Base-by-base conservation (phyloP, 2,113 vertebrate species). In the Progne subis region DNA sequence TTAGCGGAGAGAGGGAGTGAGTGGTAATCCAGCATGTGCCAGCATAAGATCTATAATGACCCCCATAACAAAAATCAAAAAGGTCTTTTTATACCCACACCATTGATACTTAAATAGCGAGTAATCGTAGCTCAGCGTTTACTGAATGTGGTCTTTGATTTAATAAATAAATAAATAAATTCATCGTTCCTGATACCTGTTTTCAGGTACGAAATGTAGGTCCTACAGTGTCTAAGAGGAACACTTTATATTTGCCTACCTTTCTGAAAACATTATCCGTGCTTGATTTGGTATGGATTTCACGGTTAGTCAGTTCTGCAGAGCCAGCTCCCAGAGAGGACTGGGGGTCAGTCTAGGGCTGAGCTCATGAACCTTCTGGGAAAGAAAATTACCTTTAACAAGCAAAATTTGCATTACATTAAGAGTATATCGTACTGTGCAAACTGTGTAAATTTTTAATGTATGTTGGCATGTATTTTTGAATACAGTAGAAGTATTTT, bases 361-460 rank as follows among this genome's bases (percentile, higher is more conserved):
- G 89, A 86, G 74, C 70, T 86, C 53, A 46, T 75, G 53, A 31
- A 61, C 55, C 55, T 83, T 81, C 46, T 75, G 43, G 56, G 60
- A 71, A 64, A 77, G 49, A 93, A 87, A 82, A 86, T 78, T 23
- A 81, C 88, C 74, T 86, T 90, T 90, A 94, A 89, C 85, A 92
- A 64, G 81, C 14, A 77, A 94, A 92, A 88, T 86, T 59, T 93
- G 41, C 64, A 88, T 89, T 43, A 8, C 25, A 53, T 86, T 89
- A 60, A 44, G 86, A 93, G 46, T 37, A n/a, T 78, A 68, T 77
- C 63, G 44, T 79, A 14, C n/a, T 80, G 61, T 67, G 82, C 25
- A 60, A 93, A 52, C 61, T 57, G 69, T 39, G 29, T 74, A 69
- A 21, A 37, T 67, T 82, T 91, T 91, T 79, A 25, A 74, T 84